phyloP scores from a whole-genome alignment of 2,888 invertebrate genomes.

The Gisinianus flammeolus region DNA sequence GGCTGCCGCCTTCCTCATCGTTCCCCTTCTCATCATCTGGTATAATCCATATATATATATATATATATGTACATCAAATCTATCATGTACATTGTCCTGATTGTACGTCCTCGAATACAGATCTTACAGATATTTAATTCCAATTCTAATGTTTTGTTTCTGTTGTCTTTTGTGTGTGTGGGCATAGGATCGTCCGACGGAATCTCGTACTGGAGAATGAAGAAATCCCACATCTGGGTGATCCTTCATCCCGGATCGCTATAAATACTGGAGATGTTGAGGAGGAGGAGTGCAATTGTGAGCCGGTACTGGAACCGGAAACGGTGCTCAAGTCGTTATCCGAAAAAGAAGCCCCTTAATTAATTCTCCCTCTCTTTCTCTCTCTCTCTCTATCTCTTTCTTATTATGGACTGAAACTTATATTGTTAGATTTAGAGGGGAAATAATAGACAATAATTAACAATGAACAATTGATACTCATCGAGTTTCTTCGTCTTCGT shows the following conservation, averaged over 20 bases:
- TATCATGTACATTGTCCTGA: too few relatives aligned
- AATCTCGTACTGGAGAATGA: not conserved
- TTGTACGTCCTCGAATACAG: not conserved
- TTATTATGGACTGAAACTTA: too few relatives aligned
- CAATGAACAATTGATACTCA: too few relatives aligned
- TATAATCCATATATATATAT: constrained; percentile 41
- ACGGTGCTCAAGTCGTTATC: too few relatives aligned
- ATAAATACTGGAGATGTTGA: not conserved
- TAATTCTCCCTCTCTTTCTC: too few relatives aligned
- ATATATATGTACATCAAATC: not conserved
- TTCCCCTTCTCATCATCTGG: constrained; percentile 60
- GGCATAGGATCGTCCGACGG: not conserved
- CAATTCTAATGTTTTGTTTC: not conserved
- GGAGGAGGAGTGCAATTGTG: too few relatives aligned
- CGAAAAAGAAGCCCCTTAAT: too few relatives aligned
- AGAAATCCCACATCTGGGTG: not conserved
- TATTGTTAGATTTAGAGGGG: too few relatives aligned
- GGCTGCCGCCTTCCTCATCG: constrained; percentile 59
- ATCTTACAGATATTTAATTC: not conserved
- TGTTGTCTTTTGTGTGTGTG: not conserved
- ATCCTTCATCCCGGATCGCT: not conserved
- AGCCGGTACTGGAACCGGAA: too few relatives aligned
- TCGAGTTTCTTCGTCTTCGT: too few relatives aligned
- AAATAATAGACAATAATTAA: too few relatives aligned
- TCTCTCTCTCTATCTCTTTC: too few relatives aligned